Conservation (phyloP, 2,113 vertebrate genomes). For the Acanthisitta chloris region DNA sequence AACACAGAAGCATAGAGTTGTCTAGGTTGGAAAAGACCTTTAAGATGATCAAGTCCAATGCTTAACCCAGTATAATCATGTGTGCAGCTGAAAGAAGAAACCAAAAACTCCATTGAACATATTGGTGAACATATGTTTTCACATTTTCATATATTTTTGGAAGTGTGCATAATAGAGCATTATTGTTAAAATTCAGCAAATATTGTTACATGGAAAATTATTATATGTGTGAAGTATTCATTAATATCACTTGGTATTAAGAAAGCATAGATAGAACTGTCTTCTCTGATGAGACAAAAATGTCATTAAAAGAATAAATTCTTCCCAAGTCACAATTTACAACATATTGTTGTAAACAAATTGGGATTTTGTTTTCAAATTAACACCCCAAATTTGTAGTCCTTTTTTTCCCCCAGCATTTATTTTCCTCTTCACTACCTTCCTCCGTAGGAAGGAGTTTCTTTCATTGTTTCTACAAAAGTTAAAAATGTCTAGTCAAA, state of each 20-base stretch:
- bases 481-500: background rate
- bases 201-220: background rate
- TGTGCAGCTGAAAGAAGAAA: background rate
- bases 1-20: background rate
- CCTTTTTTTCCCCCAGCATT: background rate
- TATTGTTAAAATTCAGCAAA: background rate
- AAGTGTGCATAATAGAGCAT: background rate
- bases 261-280: background rate
- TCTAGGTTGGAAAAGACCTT: background rate
- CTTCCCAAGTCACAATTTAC: background rate
- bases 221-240: background rate
- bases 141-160: background rate
- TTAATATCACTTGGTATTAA: background rate
- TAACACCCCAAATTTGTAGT: too few relatives aligned
- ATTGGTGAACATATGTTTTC: background rate
- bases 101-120: background rate
- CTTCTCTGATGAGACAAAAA: background rate
- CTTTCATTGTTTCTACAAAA: background rate
- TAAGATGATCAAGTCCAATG: background rate
- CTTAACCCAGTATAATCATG: background rate
- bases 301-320: background rate
- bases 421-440: background rate
- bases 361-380: background rate
- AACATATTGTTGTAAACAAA: background rate
- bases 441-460: background rate